phyloP scores from a whole-genome alignment of 1,140 invertebrate genomes.

The Ylistrum balloti region DNA sequence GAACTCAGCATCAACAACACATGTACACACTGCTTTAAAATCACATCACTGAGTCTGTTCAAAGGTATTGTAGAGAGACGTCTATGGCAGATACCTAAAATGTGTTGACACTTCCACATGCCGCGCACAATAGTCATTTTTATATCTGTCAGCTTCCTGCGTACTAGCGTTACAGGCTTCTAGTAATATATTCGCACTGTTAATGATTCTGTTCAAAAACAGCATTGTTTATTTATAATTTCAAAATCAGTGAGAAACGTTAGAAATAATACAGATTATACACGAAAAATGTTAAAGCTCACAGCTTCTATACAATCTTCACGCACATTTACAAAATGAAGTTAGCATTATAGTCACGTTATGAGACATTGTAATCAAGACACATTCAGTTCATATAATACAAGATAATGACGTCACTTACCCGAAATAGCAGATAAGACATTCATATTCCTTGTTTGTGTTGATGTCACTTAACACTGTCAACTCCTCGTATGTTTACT shows the following conservation, averaged over 20 bases:
- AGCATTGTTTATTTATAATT: no score
- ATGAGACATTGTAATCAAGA: neutral
- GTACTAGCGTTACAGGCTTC: no score
- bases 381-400: neutral
- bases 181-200: no score
- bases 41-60: neutral
- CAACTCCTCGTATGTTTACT: constrained; percentile 21
- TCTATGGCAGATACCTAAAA: neutral
- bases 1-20: neutral
- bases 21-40: neutral
- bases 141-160: neutral
- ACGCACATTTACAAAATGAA: no score
- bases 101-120: constrained; percentile 2
- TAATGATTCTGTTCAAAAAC: no score
- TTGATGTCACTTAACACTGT: neutral
- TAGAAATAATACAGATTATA: no score
- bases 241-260: no score
- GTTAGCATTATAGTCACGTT: no score
- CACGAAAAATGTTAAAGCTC: no score
- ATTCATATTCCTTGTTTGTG: neutral
- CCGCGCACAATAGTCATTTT: neutral
- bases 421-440: neutral
- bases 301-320: no score
- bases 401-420: neutral
- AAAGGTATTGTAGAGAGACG: neutral